These are phyloP conservation scores for Digitonthophagus gazella DNA, from an alignment of 2,888 invertebrate genomes.

Conservation along the genomic window DNA sequence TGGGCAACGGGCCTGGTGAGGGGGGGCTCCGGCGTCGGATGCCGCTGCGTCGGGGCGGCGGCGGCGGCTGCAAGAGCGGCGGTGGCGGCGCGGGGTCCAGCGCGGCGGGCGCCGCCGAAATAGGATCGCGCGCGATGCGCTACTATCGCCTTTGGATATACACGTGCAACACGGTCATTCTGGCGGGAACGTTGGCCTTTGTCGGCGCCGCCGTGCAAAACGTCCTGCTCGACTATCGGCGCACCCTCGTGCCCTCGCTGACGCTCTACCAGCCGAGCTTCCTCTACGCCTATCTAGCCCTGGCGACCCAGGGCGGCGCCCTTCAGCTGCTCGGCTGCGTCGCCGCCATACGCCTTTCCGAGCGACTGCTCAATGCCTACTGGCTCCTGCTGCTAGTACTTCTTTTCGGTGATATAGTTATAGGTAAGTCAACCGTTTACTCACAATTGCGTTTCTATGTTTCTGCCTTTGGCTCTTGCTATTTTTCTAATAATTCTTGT, in stretches of 20 bases:
- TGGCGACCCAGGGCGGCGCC: slow-evolving; percentile 67
- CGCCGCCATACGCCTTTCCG: slow-evolving; percentile 77
- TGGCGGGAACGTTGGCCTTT: slow-evolving; percentile 79
- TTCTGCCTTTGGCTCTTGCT: no score
- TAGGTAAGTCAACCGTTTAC: no score
- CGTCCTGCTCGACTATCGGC: slow-evolving; percentile 67
- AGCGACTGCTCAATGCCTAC: slow-evolving; percentile 78
- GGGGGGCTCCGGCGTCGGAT: slow-evolving; percentile 52
- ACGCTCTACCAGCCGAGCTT: slow-evolving; percentile 78
- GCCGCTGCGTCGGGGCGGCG: slow-evolving; percentile 52
- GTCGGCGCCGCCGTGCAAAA: slow-evolving; percentile 73
- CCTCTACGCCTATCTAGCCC: slow-evolving; percentile 79
- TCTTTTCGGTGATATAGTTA: slow-evolving; percentile 78
- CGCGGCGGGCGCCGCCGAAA: slow-evolving; percentile 55
- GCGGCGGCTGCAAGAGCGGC: slow-evolving; percentile 57
- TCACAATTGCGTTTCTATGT: no score
- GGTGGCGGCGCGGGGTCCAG: slow-evolving; percentile 50
- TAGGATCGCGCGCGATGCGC: slow-evolving; percentile 60
- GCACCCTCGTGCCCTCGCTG: slow-evolving; percentile 71
- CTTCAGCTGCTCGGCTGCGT: slow-evolving; percentile 76
- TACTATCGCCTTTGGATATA: slow-evolving; percentile 91
- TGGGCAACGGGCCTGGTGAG: slow-evolving; percentile 51
- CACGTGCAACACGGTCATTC: slow-evolving; percentile 85
- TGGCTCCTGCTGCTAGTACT: slow-evolving; percentile 77
- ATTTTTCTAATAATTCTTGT: no score